Base-by-base conservation (phyloP, 2,888 invertebrate species). In the Pseudococcus longispinus region DNA sequence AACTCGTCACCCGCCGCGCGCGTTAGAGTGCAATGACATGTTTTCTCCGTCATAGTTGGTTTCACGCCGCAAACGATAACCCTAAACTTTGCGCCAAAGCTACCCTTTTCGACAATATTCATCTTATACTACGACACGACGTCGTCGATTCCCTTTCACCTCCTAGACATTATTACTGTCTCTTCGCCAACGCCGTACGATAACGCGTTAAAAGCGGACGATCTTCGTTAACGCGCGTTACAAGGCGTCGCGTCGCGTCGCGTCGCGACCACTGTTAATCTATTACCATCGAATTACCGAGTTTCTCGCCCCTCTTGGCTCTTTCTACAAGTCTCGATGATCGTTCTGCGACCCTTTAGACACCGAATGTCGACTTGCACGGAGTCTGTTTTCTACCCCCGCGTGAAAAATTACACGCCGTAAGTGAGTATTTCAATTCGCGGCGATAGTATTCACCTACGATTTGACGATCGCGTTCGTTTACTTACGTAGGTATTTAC, bases 21-120 rank as follows among this genome's bases (percentile, higher is more conserved):
- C 77, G 70, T 8, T 32, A 85, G 85, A 85, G 85, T 85, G 85
- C 85, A 85, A 85, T 85, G 85, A 74, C 85, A 85, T 85, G 85
- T 85, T 85, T 85, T 85, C 77, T 85, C 85, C 65, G 85, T 85
- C 85, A 85, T 85, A 85, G 74, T 85, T 85, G 85, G 85, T 77
- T 85, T 85, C 85, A 85, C 77, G 85, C 74, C 46, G 85, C 70
- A 85, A 65, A 85, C 77, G 74, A 85, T 85, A 77, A 85, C 85
- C 85, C 60, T 46, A 85, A 85, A 77, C 23, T 85, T 77, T 70
- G 32, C 9, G n/a, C 37, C 2, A 74, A 74, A 74, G 74, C n/a
- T 74, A 74, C 74, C 74, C 74, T 74, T 74, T 74, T 74, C 8
- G 74, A 23, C 26, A 74, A 74, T 37, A 74, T 74, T 37, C 37